Conservation (phyloP, 2,797 vertebrate species). For the Coracias cyanogaster region DNA sequence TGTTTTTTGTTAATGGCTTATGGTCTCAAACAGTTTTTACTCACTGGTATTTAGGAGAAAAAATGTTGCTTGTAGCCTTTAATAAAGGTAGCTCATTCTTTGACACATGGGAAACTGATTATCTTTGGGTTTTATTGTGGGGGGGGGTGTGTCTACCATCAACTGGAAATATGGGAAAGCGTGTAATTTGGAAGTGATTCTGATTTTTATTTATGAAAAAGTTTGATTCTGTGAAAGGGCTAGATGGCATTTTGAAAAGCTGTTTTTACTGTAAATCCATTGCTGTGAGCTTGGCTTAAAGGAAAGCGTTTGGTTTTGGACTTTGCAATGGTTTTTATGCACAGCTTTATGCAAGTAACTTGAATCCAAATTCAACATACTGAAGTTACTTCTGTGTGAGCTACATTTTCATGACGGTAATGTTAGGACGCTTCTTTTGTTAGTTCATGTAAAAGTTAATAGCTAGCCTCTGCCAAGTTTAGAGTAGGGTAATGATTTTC, state of each 20-base stretch:
- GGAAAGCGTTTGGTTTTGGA: constrained; percentile 71
- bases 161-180: constrained; percentile 6
- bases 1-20: constrained; percentile 69
- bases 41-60: constrained; percentile 56
- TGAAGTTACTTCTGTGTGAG: constrained; percentile 59
- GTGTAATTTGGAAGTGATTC: constrained; percentile 51
- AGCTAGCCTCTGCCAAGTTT: constrained; percentile 61
- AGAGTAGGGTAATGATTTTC: constrained; percentile 60
- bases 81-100: constrained; percentile 38
- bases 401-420: constrained; percentile 54
- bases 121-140: constrained; percentile 28
- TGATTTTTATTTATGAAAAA: constrained; percentile 55
- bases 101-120: constrained; percentile 61
- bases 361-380: constrained; percentile 71
- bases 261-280: constrained; percentile 50
- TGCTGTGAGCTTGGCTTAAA: constrained; percentile 50
- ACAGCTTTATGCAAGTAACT: constrained; percentile 73
- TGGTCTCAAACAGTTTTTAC: constrained; percentile 50
- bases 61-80: constrained; percentile 30
- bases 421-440: constrained; percentile 73
- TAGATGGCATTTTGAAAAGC: constrained; percentile 46
- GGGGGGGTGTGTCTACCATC: neutral
- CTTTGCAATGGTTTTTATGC: constrained; percentile 63
- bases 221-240: neutral
- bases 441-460: constrained; percentile 74